These are phyloP conservation scores for Pandemis cinnamomeana DNA, from an alignment of 2,888 invertebrate genomes.

Conservation along the genomic window DNA sequence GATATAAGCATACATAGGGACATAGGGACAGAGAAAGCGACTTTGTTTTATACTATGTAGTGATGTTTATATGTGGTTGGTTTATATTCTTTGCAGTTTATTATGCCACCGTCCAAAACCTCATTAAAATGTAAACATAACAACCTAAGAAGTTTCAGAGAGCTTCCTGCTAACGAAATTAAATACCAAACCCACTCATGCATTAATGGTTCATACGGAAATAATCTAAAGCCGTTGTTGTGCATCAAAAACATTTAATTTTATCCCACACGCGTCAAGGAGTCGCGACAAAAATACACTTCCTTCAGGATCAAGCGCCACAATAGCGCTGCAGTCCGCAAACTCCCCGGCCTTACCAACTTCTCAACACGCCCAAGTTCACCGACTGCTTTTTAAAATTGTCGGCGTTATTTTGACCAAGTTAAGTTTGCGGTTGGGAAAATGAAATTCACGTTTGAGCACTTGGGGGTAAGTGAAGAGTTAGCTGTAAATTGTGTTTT, in stretches of 20 bases:
- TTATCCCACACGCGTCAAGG: constrained; percentile 66
- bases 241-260: constrained; percentile 77
- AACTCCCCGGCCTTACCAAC: constrained; percentile 20
- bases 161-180: constrained; percentile 39
- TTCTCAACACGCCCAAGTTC: constrained; percentile 9
- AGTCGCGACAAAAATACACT: constrained; percentile 68
- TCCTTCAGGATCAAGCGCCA: constrained; percentile 54
- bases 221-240: constrained; percentile 51
- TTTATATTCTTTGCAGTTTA: neutral
- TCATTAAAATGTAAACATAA: constrained; percentile 32
- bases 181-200: constrained; percentile 40
- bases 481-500: constrained; percentile 21
- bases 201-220: constrained; percentile 47
- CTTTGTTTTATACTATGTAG: no score
- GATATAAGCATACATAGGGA: no score
- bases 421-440: constrained; percentile 24
- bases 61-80: neutral
- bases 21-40: no score
- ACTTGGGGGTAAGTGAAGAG: constrained; percentile 9
- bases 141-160: constrained; percentile 29
- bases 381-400: constrained; percentile 18
- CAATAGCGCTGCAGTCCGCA: constrained; percentile 34
- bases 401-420: constrained; percentile 32
- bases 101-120: constrained; percentile 21
- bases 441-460: constrained; percentile 6